These are phyloP conservation scores for Euura lappo DNA, from an alignment of 1,140 invertebrate genomes.

Conservation along the genomic window DNA sequence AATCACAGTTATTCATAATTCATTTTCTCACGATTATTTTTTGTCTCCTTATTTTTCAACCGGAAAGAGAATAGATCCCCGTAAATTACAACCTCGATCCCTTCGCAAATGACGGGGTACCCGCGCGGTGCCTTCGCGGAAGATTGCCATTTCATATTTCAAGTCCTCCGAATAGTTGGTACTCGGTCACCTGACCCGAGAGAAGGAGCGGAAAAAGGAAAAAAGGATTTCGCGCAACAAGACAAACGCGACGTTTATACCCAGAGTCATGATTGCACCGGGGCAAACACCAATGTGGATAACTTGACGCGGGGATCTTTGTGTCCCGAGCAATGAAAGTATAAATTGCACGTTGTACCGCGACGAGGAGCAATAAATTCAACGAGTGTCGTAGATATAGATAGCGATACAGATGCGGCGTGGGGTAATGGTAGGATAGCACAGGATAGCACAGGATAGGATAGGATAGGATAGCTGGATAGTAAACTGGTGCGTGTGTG, in stretches of 20 bases:
- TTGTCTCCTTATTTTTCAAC: constrained; percentile 2
- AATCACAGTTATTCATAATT: constrained; percentile 56
- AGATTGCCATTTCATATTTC: too few relatives aligned
- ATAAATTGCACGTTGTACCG: constrained; percentile 34
- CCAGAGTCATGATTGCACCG: background rate
- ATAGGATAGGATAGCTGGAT: too few relatives aligned
- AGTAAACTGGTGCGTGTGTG: too few relatives aligned
- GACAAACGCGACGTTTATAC: too few relatives aligned
- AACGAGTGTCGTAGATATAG: constrained; percentile 13
- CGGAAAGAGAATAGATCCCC: constrained; percentile 11
- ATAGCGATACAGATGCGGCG: background rate
- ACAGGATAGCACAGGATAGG: too few relatives aligned
- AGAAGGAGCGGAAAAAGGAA: too few relatives aligned
- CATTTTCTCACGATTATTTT: constrained; percentile 50
- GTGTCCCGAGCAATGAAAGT: constrained; percentile 40
- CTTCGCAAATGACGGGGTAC: too few relatives aligned
- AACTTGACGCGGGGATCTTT: constrained; percentile 29
- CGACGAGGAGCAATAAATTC: constrained; percentile 38
- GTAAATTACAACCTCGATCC: too few relatives aligned
- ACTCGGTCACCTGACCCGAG: too few relatives aligned
- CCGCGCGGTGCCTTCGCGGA: too few relatives aligned
- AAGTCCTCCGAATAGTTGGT: too few relatives aligned
- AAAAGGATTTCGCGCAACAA: too few relatives aligned
- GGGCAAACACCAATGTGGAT: background rate
- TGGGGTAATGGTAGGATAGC: background rate